Base-by-base conservation (phyloP, 92 coral and sea anemone species). In the Epizoanthus stellaris region DNA sequence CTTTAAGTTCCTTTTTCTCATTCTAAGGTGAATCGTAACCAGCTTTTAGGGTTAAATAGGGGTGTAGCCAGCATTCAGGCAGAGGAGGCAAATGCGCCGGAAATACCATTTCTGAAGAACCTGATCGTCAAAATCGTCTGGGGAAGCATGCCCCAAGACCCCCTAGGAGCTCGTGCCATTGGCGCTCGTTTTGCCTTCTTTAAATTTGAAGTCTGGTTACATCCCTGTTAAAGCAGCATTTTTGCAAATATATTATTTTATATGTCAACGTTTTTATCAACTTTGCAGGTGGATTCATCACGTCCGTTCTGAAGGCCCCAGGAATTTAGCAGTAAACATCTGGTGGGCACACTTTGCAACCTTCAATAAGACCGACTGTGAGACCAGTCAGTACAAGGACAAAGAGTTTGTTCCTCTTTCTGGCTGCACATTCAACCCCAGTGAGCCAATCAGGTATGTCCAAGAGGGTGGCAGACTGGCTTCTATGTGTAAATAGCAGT, bases 281-380 rank as follows among this genome's bases (percentile, higher is more conserved):
- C 9, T 88, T n/a, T 38, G 56, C n/a, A 96, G 99, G 75, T 96
- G 99, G 99, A 69, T 93, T 47, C 99, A 96, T 56, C 99, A 96
- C 39, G 99, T 96, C 3, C 98, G 94, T 30, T 96, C 99, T 0
- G 87, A 70, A 75, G 99, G 99, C 3, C 74, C 93, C 13, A 90
- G 99, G 42, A 96, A 96, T 75, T 90, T 96, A 59, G 99, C 99
- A 14, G 91, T 96, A 16, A 96, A 96, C 60, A 94, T 96, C 72
- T 96, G 99, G 99, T 96, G 98, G 94, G 95, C 94, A 17, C 98
- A 94, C 58, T 82, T 89, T 58, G 56, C 84, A n/a, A 54, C 47
- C 54, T 96, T 96, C 75, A 96, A 96, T 85, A 73, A 88, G 17
- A 87, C 93, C 25, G 99, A 96, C 52, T 96, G 99, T 76, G 88